phyloP scores from a whole-genome alignment of 2,888 invertebrate species.

The Drosophila kuntzei region DNA sequence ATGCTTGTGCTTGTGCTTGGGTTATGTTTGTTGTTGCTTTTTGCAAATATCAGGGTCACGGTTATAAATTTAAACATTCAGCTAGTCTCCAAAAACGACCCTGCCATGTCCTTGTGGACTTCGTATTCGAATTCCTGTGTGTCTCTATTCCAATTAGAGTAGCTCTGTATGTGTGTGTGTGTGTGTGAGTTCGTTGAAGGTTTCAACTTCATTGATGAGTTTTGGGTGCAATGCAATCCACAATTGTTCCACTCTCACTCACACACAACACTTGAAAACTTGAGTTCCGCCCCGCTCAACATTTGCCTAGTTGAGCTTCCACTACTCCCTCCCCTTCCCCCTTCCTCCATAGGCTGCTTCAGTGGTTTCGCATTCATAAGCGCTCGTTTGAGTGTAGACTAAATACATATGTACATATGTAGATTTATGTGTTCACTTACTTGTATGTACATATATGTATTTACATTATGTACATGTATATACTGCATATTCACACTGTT shows the following conservation, averaged over 20 bases:
- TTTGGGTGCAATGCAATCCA: conserved; percentile 35
- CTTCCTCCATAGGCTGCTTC: conserved; percentile 9
- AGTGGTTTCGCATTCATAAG: conserved; percentile 59
- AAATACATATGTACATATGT: conserved; percentile 16
- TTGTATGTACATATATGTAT: conserved; percentile 3
- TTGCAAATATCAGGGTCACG: conserved; percentile 84
- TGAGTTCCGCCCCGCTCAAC: conserved; percentile 42
- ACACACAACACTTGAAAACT: conserved; percentile 17
- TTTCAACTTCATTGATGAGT: conserved; percentile 73
- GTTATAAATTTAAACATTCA: conserved; percentile 83
- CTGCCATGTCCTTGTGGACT: conserved; percentile 51
- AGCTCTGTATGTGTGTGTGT: conserved; percentile 1
- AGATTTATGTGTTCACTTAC: not conserved
- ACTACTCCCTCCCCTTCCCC: conserved; percentile 10
- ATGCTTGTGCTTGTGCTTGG: conserved; percentile 50
- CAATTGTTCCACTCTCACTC: conserved; percentile 22
- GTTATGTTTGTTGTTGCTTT: conserved; percentile 33
- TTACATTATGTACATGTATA: conserved; percentile 10
- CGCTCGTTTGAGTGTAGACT: conserved; percentile 41
- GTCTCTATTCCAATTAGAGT: conserved; percentile 1
- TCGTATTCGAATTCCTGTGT: not conserved
- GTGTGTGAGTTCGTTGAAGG: conserved; percentile 28
- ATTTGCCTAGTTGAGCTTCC: conserved; percentile 53
- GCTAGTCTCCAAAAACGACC: conserved; percentile 79
- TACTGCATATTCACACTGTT: conserved; percentile 22